Evolutionary conservation across 2,113 vertebrate genomes (phyloP).

Genomic region (Lethenteron camtschaticum): DNA sequence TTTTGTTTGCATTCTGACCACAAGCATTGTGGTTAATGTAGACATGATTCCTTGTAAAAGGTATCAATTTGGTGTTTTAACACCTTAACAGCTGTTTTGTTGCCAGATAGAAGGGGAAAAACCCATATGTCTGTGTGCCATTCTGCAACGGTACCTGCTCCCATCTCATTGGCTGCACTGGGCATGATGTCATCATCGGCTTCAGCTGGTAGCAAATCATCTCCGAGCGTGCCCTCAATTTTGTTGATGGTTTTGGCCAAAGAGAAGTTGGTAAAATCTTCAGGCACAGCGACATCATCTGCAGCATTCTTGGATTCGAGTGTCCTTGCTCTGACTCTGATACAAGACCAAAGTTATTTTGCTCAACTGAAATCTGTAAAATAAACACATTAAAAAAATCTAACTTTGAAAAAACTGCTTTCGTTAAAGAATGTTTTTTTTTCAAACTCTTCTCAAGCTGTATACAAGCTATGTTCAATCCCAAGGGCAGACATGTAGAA

Average conservation of each 20-base stretch:
- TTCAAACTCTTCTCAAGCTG: background rate
- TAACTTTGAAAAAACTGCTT: constrained; percentile 20
- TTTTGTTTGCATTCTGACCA: too few relatives aligned
- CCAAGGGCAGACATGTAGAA: background rate
- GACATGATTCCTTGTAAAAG: too few relatives aligned
- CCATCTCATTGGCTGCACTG: constrained; percentile 26
- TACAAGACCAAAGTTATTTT: constrained; percentile 11
- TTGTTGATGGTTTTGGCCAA: constrained; percentile 35
- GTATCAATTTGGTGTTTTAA: too few relatives aligned
- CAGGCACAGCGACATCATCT: constrained; percentile 25
- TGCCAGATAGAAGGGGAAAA: too few relatives aligned
- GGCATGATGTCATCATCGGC: constrained; percentile 27
- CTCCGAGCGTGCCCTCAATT: constrained; percentile 38
- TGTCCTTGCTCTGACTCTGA: constrained; percentile 24
- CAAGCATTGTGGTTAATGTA: too few relatives aligned
- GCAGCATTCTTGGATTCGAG: constrained; percentile 12
- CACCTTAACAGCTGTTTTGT: too few relatives aligned
- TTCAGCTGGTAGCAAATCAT: constrained; percentile 18
- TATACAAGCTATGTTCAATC: background rate
- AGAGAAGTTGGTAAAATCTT: constrained; percentile 32
- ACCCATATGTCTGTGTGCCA: too few relatives aligned
- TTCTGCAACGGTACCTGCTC: constrained; percentile 29
- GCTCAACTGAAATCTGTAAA: background rate
- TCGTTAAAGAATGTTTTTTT: background rate
- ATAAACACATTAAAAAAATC: background rate